These are phyloP conservation scores for Fistularia tabacaria DNA, from an alignment of 2,797 vertebrate genomes.

Conservation along the genomic window DNA sequence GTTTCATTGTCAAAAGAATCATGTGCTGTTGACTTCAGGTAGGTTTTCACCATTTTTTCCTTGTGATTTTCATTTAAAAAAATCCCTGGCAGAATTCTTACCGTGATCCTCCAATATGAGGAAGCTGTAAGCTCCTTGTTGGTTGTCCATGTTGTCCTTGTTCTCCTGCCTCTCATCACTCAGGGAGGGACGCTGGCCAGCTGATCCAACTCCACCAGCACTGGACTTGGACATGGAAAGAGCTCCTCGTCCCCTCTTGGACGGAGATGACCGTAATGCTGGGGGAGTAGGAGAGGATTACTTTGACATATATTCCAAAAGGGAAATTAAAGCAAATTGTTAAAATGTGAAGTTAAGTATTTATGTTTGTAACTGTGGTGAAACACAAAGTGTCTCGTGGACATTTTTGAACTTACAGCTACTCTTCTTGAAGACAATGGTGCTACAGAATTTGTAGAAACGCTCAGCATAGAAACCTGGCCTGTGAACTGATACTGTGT, in stretches of 20 bases:
- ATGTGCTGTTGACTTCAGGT: neutral
- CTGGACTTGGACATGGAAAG: slow-evolving; percentile 77
- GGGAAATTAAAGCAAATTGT: no score
- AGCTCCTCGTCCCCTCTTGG: slow-evolving; percentile 86
- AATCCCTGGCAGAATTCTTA: slow-evolving; percentile 51
- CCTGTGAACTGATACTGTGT: slow-evolving; percentile 94
- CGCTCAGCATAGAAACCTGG: slow-evolving; percentile 95
- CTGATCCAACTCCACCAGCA: slow-evolving; percentile 75
- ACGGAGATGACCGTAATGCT: slow-evolving; percentile 92
- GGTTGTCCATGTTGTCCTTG: slow-evolving; percentile 78
- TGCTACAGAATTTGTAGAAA: slow-evolving; percentile 94
- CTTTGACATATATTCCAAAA: no score
- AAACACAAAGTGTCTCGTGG: neutral
- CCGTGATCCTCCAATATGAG: slow-evolving; percentile 85
- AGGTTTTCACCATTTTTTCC: neutral
- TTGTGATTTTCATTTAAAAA: no score
- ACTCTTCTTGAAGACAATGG: slow-evolving; percentile 89
- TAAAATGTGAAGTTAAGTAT: no score
- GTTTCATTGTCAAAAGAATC: neutral
- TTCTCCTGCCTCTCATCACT: slow-evolving; percentile 81
- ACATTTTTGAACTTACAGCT: slow-evolving; percentile 81
- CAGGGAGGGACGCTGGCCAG: slow-evolving; percentile 82
- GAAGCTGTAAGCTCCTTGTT: slow-evolving; percentile 81
- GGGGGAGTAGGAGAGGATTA: slow-evolving; percentile 10
- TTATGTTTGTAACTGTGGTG: neutral